Evolutionary conservation across 2,113 vertebrate genomes (phyloP).

Genomic region (Cheirogaleus medius): DNA sequence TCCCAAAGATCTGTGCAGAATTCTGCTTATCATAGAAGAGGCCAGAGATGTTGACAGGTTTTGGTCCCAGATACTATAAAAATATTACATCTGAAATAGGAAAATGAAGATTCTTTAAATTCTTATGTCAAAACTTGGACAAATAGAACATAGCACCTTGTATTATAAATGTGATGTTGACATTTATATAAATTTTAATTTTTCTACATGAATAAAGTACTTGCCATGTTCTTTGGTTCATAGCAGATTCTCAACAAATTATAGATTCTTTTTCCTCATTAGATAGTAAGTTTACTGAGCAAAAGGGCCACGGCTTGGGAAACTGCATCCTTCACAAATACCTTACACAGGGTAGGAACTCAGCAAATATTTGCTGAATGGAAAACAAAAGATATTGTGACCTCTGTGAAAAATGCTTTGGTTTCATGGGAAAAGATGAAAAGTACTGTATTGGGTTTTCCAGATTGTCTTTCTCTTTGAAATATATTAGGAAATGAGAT

Average conservation of each 20-base stretch:
- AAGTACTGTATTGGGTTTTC: neutral
- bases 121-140: neutral
- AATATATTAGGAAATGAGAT: neutral
- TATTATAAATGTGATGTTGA: neutral
- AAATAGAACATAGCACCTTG: neutral
- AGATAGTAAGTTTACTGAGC: neutral
- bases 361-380: neutral
- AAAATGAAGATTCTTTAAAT: neutral
- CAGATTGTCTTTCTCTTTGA: neutral
- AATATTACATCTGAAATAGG: neutral
- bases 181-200: neutral
- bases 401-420: neutral
- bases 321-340: neutral
- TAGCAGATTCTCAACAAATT: neutral
- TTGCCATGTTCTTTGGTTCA: neutral
- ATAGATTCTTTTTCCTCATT: neutral
- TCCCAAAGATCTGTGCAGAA: neutral
- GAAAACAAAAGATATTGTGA: neutral
- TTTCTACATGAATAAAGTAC: neutral
- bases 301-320: neutral
- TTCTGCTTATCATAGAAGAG: neutral
- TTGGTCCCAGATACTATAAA: neutral
- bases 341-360: neutral
- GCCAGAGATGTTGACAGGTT: neutral
- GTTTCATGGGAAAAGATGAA: neutral